These are phyloP conservation scores for Lasius platythorax DNA, from an alignment of 2,888 invertebrate species.

Conservation along the genomic window DNA sequence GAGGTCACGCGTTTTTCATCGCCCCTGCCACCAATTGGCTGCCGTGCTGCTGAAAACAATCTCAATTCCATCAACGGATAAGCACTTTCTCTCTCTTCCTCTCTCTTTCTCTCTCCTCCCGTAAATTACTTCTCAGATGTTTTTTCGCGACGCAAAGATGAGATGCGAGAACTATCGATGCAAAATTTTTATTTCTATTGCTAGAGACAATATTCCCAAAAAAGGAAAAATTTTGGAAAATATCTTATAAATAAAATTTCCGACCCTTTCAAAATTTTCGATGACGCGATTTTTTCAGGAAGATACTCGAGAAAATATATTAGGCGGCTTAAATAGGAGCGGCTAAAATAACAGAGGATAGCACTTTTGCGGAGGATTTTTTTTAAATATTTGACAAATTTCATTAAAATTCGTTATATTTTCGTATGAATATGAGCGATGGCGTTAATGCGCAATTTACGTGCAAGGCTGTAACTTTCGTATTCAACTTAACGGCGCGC, in stretches of 20 bases:
- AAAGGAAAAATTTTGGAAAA: neutral
- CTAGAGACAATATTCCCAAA: neutral
- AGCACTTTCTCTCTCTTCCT: slow-evolving; percentile 32
- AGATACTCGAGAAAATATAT: slow-evolving; percentile 1
- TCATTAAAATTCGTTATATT: slow-evolving; percentile 37
- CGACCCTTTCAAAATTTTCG: neutral
- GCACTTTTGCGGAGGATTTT: neutral
- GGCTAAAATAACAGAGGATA: neutral
- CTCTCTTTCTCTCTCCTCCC: slow-evolving; percentile 38
- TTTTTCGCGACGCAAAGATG: slow-evolving; percentile 13
- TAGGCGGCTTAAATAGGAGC: neutral
- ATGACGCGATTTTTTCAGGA: neutral
- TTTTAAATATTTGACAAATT: slow-evolving; percentile 35
- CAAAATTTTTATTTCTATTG: slow-evolving; percentile 11
- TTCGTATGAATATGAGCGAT: neutral
- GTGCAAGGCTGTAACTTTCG: slow-evolving; percentile 28
- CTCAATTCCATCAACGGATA: slow-evolving; percentile 73
- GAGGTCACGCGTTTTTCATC: slow-evolving; percentile 72
- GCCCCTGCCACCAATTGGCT: slow-evolving; percentile 68
- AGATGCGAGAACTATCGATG: neutral
- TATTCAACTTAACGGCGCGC: slow-evolving; percentile 49
- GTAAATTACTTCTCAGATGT: slow-evolving; percentile 30
- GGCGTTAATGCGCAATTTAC: slow-evolving; percentile 45
- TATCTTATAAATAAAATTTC: neutral
- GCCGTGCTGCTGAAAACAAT: slow-evolving; percentile 74